Percentiles rank a stretch among this genome's conserved stretches.
These are phyloP conservation scores for Clarias fuscus DNA, from an alignment of 2,797 vertebrate species.

Conservation along the genomic window DNA sequence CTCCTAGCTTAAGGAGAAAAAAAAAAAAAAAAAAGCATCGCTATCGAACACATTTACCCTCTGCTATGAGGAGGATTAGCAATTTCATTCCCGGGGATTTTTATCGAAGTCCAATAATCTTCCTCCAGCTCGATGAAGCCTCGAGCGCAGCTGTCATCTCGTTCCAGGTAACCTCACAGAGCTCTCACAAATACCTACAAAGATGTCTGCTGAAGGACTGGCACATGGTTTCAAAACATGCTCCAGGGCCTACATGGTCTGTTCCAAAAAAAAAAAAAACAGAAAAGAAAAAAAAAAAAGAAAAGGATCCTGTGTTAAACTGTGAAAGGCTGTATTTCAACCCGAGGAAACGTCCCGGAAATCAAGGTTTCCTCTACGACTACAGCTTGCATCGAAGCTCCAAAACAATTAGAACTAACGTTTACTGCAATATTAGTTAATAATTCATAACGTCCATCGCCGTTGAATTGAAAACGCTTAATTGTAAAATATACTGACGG, in stretches of 20 bases:
- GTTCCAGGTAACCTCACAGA: constrained; percentile 10
- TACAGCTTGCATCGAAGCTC: too few relatives aligned
- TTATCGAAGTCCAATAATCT: constrained; percentile 32
- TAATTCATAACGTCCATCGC: constrained; percentile 2
- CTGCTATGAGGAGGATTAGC: constrained; percentile 19
- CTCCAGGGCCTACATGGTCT: neutral
- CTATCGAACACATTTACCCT: constrained; percentile 8
- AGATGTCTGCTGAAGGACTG: neutral
- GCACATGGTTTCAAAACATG: neutral
- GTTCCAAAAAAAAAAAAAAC: too few relatives aligned
- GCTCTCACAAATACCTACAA: constrained; percentile 11
- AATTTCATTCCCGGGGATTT: constrained; percentile 20
- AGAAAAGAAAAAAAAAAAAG: neutral
- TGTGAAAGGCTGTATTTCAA: neutral
- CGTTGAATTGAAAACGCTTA: neutral
- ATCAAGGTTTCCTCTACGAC: too few relatives aligned
- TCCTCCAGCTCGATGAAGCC: neutral
- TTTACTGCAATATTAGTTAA: neutral
- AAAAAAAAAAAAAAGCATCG: neutral
- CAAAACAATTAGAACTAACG: neutral
- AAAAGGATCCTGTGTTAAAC: neutral
- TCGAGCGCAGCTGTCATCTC: neutral
- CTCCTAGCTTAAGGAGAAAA: neutral
- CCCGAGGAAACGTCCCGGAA: too few relatives aligned
- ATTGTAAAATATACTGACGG: neutral